Conservation (phyloP, 2,797 vertebrate species). For the Spondyliosoma cantharus region DNA sequence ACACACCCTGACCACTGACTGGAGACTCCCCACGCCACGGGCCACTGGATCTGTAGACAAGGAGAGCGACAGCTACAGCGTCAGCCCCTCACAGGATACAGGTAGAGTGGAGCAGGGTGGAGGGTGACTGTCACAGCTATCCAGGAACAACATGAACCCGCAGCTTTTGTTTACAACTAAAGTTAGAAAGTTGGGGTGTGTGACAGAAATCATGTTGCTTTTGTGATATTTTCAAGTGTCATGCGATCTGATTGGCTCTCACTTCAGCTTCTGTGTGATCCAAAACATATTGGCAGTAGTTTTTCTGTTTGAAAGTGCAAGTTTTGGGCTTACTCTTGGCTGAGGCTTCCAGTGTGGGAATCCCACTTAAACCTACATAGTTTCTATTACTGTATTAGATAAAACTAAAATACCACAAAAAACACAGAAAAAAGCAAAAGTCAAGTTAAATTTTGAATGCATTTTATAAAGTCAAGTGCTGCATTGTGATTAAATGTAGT, state of each 20-base stretch:
- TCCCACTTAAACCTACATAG: conserved; percentile 7
- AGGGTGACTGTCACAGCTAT: neutral
- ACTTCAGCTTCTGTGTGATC: conserved; percentile 6
- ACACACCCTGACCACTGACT: conserved; percentile 97
- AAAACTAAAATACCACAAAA: neutral
- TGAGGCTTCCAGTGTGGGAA: conserved; percentile 20
- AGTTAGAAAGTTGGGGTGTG: conserved; percentile 8
- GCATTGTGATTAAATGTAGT: neutral
- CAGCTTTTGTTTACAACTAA: neutral
- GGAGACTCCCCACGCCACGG: conserved; percentile 95
- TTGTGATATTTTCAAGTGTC: conserved; percentile 22
- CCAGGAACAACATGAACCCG: conserved; percentile 2
- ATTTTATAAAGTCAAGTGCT: neutral
- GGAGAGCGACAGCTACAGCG: conserved; percentile 99
- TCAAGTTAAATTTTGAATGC: neutral
- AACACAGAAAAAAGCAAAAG: neutral
- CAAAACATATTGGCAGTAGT: conserved; percentile 18
- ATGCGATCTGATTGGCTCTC: neutral
- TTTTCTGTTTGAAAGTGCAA: conserved; percentile 34
- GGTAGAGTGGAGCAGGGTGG: conserved; percentile 77
- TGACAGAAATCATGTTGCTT: conserved; percentile 35
- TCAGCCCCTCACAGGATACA: conserved; percentile 99
- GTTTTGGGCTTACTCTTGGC: conserved; percentile 12
- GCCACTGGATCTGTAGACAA: conserved; percentile 97
- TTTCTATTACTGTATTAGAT: neutral